phyloP scores from a whole-genome alignment of 1,140 invertebrate species.

The Saccostrea echinata region DNA sequence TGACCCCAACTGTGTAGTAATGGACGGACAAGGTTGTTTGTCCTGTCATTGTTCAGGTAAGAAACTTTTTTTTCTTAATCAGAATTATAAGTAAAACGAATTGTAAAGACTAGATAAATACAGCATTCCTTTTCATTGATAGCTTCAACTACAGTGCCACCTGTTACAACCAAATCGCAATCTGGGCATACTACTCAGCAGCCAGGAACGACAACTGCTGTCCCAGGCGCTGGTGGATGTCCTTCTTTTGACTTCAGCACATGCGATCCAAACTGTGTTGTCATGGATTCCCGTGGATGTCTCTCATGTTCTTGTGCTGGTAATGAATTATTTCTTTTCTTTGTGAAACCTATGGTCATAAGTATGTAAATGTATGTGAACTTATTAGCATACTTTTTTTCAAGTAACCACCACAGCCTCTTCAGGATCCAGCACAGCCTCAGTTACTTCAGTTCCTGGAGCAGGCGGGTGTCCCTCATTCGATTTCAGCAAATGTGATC shows the following conservation, averaged over 20 bases:
- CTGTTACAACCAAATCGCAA: not conserved
- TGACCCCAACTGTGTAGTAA: conserved; percentile 40
- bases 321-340: not conserved
- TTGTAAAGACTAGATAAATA: not conserved
- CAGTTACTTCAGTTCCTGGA: not conserved
- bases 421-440: not conserved
- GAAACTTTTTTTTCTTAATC: not conserved
- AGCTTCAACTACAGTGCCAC: not conserved
- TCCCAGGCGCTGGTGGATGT: conserved; percentile 32
- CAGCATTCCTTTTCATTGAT: not conserved
- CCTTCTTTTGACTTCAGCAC: conserved; percentile 37
- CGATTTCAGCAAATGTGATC: conserved; percentile 22
- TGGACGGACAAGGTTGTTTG: not conserved
- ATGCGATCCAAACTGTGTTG: conserved; percentile 36
- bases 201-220: not conserved
- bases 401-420: not conserved
- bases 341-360: not conserved
- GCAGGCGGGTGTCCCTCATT: conserved; percentile 30
- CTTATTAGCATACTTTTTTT: not conserved
- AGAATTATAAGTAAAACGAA: not conserved
- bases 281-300: conserved; percentile 23
- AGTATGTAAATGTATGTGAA: not conserved
- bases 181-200: not conserved
- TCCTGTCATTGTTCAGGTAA: conserved; percentile 1
- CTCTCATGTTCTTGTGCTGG: conserved; percentile 24